These are phyloP conservation scores for Anas capensis DNA, from an alignment of 2,797 vertebrate genomes.

Conservation along the genomic window DNA sequence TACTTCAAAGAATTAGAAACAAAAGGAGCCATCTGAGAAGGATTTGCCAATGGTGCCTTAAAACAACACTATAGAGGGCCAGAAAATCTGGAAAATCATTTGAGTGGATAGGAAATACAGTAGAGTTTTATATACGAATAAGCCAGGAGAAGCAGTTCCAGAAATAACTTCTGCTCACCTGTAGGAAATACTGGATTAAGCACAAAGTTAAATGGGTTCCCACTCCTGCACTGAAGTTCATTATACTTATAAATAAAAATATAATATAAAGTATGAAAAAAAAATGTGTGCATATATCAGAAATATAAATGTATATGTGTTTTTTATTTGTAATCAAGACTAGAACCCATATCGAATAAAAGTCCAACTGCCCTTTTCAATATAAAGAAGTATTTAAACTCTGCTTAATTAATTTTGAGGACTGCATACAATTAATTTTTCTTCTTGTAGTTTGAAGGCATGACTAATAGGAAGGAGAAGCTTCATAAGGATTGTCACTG, in stretches of 20 bases:
- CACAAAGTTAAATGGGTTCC: neutral
- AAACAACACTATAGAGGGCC: neutral
- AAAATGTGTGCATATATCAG: neutral
- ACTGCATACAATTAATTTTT: neutral
- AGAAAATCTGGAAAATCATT: conserved; percentile 54
- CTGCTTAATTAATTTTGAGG: neutral
- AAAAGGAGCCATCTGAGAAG: neutral
- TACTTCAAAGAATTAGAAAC: neutral
- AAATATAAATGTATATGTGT: neutral
- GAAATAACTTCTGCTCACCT: conserved; percentile 47
- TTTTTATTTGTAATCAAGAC: neutral
- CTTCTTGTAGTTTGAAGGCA: neutral
- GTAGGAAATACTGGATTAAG: neutral
- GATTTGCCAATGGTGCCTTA: neutral
- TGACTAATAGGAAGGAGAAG: neutral
- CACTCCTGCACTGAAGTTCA: neutral
- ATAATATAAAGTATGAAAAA: neutral
- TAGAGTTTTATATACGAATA: neutral
- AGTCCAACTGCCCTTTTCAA: neutral
- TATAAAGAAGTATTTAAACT: neutral
- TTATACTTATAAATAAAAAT: neutral
- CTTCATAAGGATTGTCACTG: neutral
- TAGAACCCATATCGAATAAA: neutral
- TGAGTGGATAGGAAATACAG: neutral
- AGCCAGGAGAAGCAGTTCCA: neutral